Evolutionary conservation across 2,113 vertebrate species (phyloP).

Genomic region (Erythrolamprus reginae): DNA sequence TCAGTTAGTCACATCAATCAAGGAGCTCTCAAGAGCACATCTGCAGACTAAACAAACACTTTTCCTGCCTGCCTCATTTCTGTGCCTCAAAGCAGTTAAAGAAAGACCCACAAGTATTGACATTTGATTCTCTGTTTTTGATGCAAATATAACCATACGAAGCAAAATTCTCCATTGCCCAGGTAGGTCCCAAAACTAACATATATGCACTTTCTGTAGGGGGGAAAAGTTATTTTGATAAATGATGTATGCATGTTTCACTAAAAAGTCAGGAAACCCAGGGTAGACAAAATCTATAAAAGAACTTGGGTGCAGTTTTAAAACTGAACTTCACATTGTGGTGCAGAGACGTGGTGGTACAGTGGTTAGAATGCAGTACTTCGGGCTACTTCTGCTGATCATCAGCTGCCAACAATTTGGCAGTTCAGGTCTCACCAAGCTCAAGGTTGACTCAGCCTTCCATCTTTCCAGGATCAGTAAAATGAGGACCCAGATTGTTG

Average conservation of each 20-base stretch:
- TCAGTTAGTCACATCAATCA: slow-evolving; percentile 62
- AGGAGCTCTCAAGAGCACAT: slow-evolving; percentile 54
- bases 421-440: too few relatives aligned
- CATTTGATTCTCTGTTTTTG: slow-evolving; percentile 47
- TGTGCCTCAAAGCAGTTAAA: slow-evolving; percentile 43
- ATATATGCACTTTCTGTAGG: slow-evolving; percentile 34
- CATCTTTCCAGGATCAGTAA: too few relatives aligned
- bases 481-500: too few relatives aligned
- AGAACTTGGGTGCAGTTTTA: slow-evolving; percentile 1
- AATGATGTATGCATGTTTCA: slow-evolving; percentile 8
- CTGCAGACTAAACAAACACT: slow-evolving; percentile 48
- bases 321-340: not conserved
- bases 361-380: too few relatives aligned
- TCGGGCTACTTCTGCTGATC: too few relatives aligned
- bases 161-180: slow-evolving; percentile 41
- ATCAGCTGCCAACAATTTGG: too few relatives aligned
- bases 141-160: slow-evolving; percentile 55
- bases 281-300: not conserved
- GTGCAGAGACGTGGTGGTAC: too few relatives aligned
- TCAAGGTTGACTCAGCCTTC: too few relatives aligned
- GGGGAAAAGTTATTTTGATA: not conserved
- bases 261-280: not conserved
- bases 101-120: slow-evolving; percentile 57
- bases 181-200: slow-evolving; percentile 69
- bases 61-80: slow-evolving; percentile 32